phyloP scores from a whole-genome alignment of 2,113 vertebrate species.

The Lepus timidus region DNA sequence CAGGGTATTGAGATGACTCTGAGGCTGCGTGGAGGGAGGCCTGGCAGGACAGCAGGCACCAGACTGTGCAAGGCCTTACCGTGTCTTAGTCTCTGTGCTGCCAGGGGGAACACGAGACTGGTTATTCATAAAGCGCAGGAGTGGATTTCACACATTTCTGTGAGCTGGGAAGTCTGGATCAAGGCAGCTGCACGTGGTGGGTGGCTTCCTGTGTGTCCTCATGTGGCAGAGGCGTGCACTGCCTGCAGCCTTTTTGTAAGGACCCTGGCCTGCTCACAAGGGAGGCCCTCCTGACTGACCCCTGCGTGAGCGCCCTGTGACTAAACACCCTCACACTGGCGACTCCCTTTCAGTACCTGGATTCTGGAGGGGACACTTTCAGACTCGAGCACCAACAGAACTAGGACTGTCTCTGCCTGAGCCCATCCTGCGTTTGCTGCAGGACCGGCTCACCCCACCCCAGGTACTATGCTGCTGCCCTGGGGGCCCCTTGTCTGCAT shows the following conservation, averaged over 20 bases:
- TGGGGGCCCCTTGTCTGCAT: neutral
- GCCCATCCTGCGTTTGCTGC: neutral
- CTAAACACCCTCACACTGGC: neutral
- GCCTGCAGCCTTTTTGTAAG: neutral
- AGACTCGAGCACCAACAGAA: neutral
- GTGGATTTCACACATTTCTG: neutral
- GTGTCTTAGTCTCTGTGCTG: neutral
- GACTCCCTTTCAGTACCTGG: neutral
- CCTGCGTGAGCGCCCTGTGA: neutral
- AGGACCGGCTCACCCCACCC: neutral
- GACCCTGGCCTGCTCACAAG: neutral
- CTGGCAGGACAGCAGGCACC: neutral
- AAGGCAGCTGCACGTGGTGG: too few relatives aligned
- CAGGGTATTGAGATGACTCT: neutral
- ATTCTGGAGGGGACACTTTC: neutral
- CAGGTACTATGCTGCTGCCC: neutral
- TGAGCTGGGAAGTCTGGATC: neutral
- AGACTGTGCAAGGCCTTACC: neutral
- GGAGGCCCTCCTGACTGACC: neutral
- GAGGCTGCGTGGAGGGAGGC: neutral
- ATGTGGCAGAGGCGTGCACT: too few relatives aligned
- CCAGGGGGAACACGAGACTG: too few relatives aligned
- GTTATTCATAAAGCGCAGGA: neutral
- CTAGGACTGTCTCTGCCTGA: neutral
- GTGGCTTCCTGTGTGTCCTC: neutral